Evolutionary conservation across 2,797 vertebrate species (phyloP).

Genomic region (Danionella dracula): DNA sequence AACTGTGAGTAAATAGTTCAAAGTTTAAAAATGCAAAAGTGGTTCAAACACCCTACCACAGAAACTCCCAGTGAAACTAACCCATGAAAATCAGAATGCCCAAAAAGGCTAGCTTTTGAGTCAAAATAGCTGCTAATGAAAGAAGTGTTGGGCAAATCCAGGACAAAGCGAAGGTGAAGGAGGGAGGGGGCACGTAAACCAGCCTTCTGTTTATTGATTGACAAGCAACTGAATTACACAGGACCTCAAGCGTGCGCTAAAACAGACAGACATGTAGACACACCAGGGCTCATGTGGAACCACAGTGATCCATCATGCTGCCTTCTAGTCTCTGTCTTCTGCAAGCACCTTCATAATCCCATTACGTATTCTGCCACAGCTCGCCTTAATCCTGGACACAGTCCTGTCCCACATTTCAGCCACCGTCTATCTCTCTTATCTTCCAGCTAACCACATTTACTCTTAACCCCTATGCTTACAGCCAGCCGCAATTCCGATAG

Average conservation of each 20-base stretch:
- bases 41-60: background rate
- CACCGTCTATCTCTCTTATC: conserved; percentile 21
- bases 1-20: too few species aligned
- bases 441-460: conserved; percentile 12
- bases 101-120: background rate
- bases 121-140: background rate
- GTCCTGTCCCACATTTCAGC: conserved; percentile 13
- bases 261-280: background rate
- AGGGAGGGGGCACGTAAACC: conserved; percentile 18
- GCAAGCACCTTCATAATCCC: conserved; percentile 36
- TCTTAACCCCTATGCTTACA: conserved; percentile 1
- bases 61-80: conserved; percentile 8
- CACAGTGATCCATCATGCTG: background rate
- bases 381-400: conserved; percentile 24
- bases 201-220: conserved; percentile 37
- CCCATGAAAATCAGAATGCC: background rate
- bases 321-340: background rate
- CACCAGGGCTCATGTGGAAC: background rate
- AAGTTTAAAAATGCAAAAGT: background rate
- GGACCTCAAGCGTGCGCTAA: background rate
- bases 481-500: background rate
- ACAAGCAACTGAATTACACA: conserved; percentile 14
- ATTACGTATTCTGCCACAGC: conserved; percentile 38
- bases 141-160: conserved; percentile 17
- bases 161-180: conserved; percentile 25